phyloP scores from a whole-genome alignment of 2,797 vertebrate genomes.

The Poecilia wingei region DNA sequence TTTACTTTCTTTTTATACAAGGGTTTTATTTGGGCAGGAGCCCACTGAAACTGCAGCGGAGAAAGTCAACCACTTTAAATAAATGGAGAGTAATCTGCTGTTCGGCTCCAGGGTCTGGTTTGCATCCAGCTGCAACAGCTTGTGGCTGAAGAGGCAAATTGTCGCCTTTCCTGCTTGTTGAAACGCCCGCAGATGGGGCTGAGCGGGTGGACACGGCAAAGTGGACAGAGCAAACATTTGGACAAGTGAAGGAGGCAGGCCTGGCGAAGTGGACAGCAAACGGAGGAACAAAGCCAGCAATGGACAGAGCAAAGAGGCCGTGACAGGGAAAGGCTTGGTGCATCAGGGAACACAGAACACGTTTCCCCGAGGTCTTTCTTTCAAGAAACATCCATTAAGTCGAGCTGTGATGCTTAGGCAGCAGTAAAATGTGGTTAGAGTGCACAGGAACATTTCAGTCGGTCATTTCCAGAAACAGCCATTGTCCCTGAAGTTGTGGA shows the following conservation, averaged over 20 bases:
- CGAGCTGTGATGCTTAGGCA: background rate
- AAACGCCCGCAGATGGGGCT: constrained; percentile 60
- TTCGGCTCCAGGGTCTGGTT: constrained; percentile 67
- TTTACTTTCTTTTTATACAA: constrained; percentile 71
- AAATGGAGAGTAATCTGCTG: constrained; percentile 66
- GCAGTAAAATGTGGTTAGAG: constrained; percentile 42
- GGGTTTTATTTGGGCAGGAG: constrained; percentile 71
- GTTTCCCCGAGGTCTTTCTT: constrained; percentile 29
- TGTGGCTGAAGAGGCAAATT: constrained; percentile 77
- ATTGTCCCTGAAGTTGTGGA: constrained; percentile 55
- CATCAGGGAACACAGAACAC: constrained; percentile 15
- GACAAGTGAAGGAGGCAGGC: constrained; percentile 53
- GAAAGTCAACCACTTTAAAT: constrained; percentile 76
- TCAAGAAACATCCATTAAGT: constrained; percentile 43
- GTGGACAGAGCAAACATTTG: constrained; percentile 68
- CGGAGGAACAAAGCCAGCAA: constrained; percentile 53
- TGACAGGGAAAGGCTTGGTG: constrained; percentile 27
- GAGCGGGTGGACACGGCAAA: constrained; percentile 69
- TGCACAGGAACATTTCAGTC: constrained; percentile 49
- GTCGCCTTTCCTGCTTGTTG: constrained; percentile 65
- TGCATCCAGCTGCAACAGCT: constrained; percentile 73
- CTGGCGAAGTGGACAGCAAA: constrained; percentile 68
- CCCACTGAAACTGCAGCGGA: constrained; percentile 63
- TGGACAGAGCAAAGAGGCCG: constrained; percentile 46
- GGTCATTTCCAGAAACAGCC: constrained; percentile 55